These are phyloP conservation scores for Drosophila prostipennis DNA, from an alignment of 2,888 invertebrate genomes.

Conservation along the genomic window DNA sequence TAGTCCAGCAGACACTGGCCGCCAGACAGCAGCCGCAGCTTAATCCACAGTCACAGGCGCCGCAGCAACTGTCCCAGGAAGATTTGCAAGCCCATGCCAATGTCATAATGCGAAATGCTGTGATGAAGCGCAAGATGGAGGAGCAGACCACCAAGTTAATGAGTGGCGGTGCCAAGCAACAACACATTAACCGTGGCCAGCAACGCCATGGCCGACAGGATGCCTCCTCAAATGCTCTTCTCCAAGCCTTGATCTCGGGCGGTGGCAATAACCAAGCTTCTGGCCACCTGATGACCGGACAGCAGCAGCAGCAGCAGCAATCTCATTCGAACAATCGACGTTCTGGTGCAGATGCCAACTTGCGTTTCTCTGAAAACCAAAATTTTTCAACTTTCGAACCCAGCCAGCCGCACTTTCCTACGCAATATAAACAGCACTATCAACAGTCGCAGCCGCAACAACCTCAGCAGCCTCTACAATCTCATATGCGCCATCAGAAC, in stretches of 20 bases:
- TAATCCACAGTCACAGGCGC: conserved; percentile 41
- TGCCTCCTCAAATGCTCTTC: conserved; percentile 55
- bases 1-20: conserved; percentile 80
- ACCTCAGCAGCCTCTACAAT: conserved; percentile 28
- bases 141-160: conserved; percentile 80
- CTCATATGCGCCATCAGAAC: conserved; percentile 45
- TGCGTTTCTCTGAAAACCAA: conserved; percentile 55
- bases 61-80: conserved; percentile 75
- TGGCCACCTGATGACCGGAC: conserved; percentile 17
- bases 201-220: conserved; percentile 50
- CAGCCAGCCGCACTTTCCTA: conserved; percentile 30
- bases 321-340: conserved; percentile 37
- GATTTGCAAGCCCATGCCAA: conserved; percentile 82
- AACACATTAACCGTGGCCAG: conserved; percentile 41
- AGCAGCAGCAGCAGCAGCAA: conserved; percentile 44
- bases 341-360: conserved; percentile 33
- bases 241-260: conserved; percentile 64
- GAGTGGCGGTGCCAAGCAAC: conserved; percentile 43
- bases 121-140: conserved; percentile 82
- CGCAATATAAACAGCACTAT: conserved; percentile 30
- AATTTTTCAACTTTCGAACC: conserved; percentile 51
- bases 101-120: conserved; percentile 83
- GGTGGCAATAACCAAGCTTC: conserved; percentile 23
- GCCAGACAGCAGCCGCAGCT: conserved; percentile 70
- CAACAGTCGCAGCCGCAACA: conserved; percentile 44